phyloP scores from a whole-genome alignment of 2,113 vertebrate genomes.

The Tragelaphus strepsiceros region DNA sequence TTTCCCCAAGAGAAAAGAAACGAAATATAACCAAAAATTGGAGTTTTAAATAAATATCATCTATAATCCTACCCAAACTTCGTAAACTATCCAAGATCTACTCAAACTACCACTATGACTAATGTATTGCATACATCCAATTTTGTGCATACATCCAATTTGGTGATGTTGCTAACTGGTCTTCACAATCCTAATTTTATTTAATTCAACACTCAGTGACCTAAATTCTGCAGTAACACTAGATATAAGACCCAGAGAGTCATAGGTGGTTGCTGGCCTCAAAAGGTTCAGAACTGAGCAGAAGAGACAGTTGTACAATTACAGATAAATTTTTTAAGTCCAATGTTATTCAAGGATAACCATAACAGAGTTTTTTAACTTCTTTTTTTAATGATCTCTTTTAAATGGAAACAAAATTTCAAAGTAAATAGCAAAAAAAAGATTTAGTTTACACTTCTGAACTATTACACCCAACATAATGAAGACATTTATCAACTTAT shows the following conservation, averaged over 20 bases:
- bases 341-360: neutral
- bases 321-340: neutral
- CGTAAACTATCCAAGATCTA: neutral
- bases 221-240: neutral
- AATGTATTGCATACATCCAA: neutral
- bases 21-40: neutral
- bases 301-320: neutral
- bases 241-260: neutral
- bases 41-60: neutral
- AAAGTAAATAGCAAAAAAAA: neutral
- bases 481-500: neutral
- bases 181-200: neutral
- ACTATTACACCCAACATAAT: neutral
- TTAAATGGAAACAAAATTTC: constrained; percentile 2
- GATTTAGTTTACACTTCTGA: neutral
- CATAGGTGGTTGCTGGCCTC: neutral
- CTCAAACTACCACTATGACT: neutral
- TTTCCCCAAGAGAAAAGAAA: neutral
- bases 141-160: neutral
- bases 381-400: neutral
- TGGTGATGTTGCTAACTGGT: neutral
- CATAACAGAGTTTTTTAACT: neutral
- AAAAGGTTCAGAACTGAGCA: neutral
- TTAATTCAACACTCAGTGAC: neutral
- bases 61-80: neutral